Evolutionary conservation across 1,140 invertebrate species (phyloP), one percentile per base, ranked within the genome.

Genomic region (Drosophila bocqueti): DNA sequence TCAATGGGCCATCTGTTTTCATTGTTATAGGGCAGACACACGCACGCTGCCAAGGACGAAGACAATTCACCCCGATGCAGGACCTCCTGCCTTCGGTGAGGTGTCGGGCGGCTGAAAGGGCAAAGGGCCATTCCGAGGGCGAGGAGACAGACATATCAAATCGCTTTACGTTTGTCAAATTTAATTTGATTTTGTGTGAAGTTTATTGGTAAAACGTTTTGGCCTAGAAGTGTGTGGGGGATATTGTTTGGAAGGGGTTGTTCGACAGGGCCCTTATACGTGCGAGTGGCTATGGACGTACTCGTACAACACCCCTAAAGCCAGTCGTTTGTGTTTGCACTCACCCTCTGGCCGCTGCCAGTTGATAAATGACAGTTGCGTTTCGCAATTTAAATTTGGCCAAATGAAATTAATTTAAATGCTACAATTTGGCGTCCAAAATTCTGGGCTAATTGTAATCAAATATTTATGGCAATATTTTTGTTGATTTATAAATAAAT

Each of bases 161-260:
- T 85, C 79, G 82, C 73, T 90, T 91, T 85, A 90, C 82, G 79
- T 90, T 90, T 90, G 85, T 91, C 82, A 90, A 90, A 90, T 85
- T 91, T 91, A 90, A 90, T 90, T 90, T 90, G 85, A 90, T 90
- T 90, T 90, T 90, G 85, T 90, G 85, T 90, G 86, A 90, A 91
- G 85, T 85, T 90, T 90, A 90, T 90, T 85, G 85, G 86, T 68
- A 86, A 90, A 91, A 90, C 85, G 85, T 90, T 90, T 91, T 79
- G 77, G 68, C 68, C 54, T 59, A 47, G 46, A 63, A 16, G 54
- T 54, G 21, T 42, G n/a, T 40, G 40, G 46, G 34, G 4, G 26
- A 21, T 34, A 34, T 34, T 18, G n/a, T 18, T 31, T 10, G 49
- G 31, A 10, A 18, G 15, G 16, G 58, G 54, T 24, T 34, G 24